A percentile compares a stretch with the other conserved stretches of the same genome.
These are phyloP conservation scores for Enteromius afrohamiltoni DNA, from an alignment of 2,797 vertebrate species.

Conservation along the genomic window DNA sequence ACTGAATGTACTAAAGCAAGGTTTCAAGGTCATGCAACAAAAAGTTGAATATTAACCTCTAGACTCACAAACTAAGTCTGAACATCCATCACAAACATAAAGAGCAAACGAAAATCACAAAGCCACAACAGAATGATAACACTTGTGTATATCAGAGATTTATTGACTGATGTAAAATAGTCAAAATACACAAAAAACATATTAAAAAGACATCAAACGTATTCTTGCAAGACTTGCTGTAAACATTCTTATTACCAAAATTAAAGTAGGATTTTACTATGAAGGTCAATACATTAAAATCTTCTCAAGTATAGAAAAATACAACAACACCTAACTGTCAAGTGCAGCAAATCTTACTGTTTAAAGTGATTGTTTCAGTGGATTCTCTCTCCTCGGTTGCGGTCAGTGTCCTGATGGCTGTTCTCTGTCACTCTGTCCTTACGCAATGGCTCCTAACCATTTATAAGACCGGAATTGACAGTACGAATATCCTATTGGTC, in stretches of 20 bases:
- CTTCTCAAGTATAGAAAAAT: not conserved
- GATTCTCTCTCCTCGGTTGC: not conserved
- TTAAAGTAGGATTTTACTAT: not conserved
- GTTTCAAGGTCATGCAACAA: constrained; percentile 34
- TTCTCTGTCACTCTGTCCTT: constrained; percentile 12
- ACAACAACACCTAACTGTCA: not conserved
- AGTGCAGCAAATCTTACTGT: constrained; percentile 7
- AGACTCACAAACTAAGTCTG: constrained; percentile 37
- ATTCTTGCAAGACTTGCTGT: not conserved
- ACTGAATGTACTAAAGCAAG: constrained; percentile 8
- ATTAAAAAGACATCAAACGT: not conserved
- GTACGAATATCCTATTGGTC: not conserved
- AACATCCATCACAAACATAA: constrained; percentile 22
- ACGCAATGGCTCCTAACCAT: constrained; percentile 1
- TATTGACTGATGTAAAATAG: not conserved
- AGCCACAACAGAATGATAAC: not conserved
- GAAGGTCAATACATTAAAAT: not conserved
- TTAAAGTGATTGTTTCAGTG: not conserved
- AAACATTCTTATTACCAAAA: not conserved
- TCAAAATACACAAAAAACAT: not conserved
- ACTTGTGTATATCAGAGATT: not conserved
- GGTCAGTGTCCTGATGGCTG: constrained; percentile 29
- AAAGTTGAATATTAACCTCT: constrained; percentile 57
- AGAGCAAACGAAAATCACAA: not conserved
- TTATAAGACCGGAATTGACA: not conserved